These are phyloP conservation scores for Subacronicta megacephala DNA, from an alignment of 2,888 invertebrate species.

Conservation along the genomic window DNA sequence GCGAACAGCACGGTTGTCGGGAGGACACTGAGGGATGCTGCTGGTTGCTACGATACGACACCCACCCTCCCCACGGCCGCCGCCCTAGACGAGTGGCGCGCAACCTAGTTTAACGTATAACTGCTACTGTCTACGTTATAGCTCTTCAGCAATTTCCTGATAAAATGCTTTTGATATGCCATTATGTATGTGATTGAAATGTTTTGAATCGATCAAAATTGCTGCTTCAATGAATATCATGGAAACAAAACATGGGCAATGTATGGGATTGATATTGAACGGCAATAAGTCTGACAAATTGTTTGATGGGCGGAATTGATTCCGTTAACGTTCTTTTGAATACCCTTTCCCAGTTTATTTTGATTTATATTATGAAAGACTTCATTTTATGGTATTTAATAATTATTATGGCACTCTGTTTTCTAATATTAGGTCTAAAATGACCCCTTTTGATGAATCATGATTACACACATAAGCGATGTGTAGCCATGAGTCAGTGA, in stretches of 20 bases:
- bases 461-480: too few species aligned
- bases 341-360: not conserved
- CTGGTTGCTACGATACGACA: constrained; percentile 86
- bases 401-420: too few species aligned
- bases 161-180: constrained; percentile 78
- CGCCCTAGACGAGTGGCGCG: constrained; percentile 82
- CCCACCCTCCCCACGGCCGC: constrained; percentile 79
- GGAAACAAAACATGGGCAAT: constrained; percentile 24
- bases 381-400: not conserved
- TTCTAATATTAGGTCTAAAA: too few species aligned
- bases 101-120: constrained; percentile 87
- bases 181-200: constrained; percentile 66
- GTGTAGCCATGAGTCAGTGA: too few species aligned
- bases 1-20: constrained; percentile 69
- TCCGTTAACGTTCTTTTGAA: not conserved
- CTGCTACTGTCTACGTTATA: constrained; percentile 84
- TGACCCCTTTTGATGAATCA: too few species aligned
- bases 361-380: not conserved
- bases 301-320: constrained; percentile 16
- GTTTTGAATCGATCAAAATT: constrained; percentile 46
- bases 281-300: constrained; percentile 17
- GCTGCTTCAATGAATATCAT: constrained; percentile 29
- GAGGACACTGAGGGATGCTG: constrained; percentile 87
- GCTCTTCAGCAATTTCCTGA: constrained; percentile 87
- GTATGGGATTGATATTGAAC: constrained; percentile 17